These are phyloP conservation scores for Eremophila alpestris DNA, from an alignment of 2,797 vertebrate genomes.

Conservation along the genomic window DNA sequence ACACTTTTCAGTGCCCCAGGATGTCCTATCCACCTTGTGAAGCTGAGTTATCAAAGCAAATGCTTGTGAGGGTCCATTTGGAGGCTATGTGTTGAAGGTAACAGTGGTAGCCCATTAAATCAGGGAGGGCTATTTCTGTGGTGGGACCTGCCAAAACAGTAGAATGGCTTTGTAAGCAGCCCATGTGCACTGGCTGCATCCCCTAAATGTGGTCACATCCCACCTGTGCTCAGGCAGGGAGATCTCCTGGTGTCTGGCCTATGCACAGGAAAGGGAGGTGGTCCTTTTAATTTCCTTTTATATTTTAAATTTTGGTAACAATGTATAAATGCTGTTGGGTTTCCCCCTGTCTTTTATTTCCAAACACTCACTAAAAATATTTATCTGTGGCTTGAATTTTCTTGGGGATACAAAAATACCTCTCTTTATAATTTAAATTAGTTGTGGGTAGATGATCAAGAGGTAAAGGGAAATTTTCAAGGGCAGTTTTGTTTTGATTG, in stretches of 20 bases:
- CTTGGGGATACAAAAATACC: neutral
- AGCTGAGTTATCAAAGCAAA: neutral
- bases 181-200: neutral
- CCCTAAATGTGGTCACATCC: accelerated
- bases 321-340: neutral
- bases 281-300: neutral
- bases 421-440: neutral
- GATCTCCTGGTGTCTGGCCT: neutral
- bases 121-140: neutral
- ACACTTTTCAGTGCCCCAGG: accelerated
- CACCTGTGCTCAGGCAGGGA: neutral
- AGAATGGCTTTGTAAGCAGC: neutral
- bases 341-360: neutral
- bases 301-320: neutral
- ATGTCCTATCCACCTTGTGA: neutral
- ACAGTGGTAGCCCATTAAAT: neutral
- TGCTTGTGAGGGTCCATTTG: neutral
- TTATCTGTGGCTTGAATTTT: neutral
- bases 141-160: neutral
- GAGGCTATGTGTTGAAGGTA: neutral
- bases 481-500: neutral
- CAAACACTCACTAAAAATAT: neutral
- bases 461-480: neutral
- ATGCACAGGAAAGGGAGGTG: neutral
- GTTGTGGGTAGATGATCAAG: neutral